phyloP scores from a whole-genome alignment of 37 sponge, comb jelly and placozoan genomes.

The Bolinopsis microptera region DNA sequence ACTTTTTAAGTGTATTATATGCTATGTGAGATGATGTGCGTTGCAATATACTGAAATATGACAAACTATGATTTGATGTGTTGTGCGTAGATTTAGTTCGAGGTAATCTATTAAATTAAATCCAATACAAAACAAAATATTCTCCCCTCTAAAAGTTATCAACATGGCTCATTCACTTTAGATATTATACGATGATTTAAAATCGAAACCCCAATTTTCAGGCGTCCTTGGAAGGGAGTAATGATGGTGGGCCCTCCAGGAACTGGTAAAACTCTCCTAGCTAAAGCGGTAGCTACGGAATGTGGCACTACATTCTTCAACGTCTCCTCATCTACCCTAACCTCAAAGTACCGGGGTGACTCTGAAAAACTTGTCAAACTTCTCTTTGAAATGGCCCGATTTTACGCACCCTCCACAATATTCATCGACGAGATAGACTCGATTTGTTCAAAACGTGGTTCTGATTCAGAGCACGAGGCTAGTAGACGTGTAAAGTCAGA shows the following conservation, averaged over 20 bases:
- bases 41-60: neutral
- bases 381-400: constrained; percentile 95
- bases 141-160: too few species aligned
- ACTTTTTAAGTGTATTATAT: neutral
- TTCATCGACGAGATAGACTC: constrained; percentile 98
- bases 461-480: constrained; percentile 92
- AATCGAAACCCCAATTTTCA: neutral
- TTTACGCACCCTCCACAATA: constrained; percentile 94
- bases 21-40: neutral
- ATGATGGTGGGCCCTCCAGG: constrained; percentile 93
- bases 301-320: constrained; percentile 96
- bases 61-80: neutral
- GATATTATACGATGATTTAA: too few species aligned
- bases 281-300: constrained; percentile 88
- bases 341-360: constrained; percentile 95
- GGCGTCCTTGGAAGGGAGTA: constrained; percentile 93
- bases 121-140: neutral
- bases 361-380: constrained; percentile 93
- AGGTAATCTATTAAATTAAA: neutral
- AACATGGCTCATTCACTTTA: too few species aligned
- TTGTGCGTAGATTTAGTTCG: neutral
- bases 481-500: constrained; percentile 92
- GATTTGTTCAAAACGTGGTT: constrained; percentile 84
- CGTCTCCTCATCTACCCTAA: constrained; percentile 88
- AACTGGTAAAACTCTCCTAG: constrained; percentile 97